Conservation (phyloP, 2,888 invertebrate species). For the Linnaemya vulpina region DNA sequence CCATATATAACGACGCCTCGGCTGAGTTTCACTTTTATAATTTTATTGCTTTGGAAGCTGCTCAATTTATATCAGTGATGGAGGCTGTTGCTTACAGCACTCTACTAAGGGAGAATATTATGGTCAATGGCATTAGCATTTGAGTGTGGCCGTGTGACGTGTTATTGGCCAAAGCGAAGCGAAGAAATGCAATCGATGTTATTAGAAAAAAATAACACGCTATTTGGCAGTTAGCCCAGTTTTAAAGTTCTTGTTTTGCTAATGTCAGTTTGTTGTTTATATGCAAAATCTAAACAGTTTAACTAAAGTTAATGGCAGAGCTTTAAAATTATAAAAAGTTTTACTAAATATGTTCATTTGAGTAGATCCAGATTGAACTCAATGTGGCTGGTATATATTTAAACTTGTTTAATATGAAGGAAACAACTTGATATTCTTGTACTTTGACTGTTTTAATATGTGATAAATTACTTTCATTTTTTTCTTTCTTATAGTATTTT, state of each 20-base stretch:
- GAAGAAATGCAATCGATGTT: background rate
- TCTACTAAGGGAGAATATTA: background rate
- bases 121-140: constrained; percentile 53
- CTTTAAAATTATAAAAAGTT: too few species aligned
- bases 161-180: background rate
- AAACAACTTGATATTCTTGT: background rate
- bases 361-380: too few species aligned
- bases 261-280: background rate
- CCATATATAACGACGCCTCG: constrained; percentile 30
- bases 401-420: too few species aligned
- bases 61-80: background rate
- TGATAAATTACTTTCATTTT: background rate
- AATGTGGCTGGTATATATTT: too few species aligned
- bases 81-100: constrained; percentile 3
- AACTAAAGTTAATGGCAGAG: too few species aligned
- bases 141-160: constrained; percentile 24
- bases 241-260: background rate
- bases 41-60: constrained; percentile 38
- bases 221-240: constrained; percentile 60
- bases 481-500: constrained; percentile 1
- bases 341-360: too few species aligned
- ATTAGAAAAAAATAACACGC: constrained; percentile 49
- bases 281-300: too few species aligned
- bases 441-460: background rate
- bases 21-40: constrained; percentile 4